Evolutionary conservation across 2,797 vertebrate species (phyloP).

Genomic region (Otolemur crassicaudatus): DNA sequence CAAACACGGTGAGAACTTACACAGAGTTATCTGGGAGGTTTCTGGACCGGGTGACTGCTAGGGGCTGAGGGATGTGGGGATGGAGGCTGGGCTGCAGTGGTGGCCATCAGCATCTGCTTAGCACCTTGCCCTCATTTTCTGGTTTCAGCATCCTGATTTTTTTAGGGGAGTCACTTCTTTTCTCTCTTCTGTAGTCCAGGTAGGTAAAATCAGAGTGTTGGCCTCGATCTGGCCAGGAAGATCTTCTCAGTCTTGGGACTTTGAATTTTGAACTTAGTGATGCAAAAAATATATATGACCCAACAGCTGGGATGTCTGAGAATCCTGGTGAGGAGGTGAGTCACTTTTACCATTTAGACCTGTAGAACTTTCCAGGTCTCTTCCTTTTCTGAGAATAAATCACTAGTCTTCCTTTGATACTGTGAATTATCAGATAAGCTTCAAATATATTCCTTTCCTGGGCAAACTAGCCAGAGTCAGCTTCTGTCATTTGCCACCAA

Average conservation of each 20-base stretch:
- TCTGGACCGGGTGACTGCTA: not conserved
- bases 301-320: not conserved
- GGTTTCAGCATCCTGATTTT: not conserved
- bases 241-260: not conserved
- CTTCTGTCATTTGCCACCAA: not conserved
- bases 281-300: not conserved
- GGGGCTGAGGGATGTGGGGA: too few species aligned
- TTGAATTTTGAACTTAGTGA: not conserved
- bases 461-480: not conserved
- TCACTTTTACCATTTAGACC: not conserved
- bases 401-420: not conserved
- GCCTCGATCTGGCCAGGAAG: not conserved
- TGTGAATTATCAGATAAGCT: not conserved
- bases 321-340: not conserved
- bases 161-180: not conserved
- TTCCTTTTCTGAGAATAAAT: not conserved
- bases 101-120: not conserved
- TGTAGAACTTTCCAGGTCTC: not conserved
- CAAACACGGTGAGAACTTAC: not conserved
- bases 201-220: not conserved
- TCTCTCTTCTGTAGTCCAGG: not conserved
- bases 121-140: not conserved
- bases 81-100: not conserved
- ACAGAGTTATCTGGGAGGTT: not conserved
- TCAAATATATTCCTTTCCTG: not conserved